A percentile compares a stretch with the other conserved stretches of the same genome.
Conservation (phyloP, 2,113 vertebrate genomes). For the Beaufortia kweichowensis region DNA sequence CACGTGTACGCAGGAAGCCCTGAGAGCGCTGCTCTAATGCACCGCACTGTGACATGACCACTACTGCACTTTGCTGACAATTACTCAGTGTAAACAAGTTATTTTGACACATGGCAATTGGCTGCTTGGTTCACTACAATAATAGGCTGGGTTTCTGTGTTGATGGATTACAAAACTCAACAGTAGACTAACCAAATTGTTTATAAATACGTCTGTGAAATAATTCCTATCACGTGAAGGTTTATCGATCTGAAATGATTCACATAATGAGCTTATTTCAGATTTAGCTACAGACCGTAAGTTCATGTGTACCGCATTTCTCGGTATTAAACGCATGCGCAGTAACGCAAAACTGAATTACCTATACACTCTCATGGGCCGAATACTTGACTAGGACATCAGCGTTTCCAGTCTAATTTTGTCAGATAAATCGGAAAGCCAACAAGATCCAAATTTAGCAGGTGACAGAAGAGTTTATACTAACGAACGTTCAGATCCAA, state of each 20-base stretch:
- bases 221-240: neutral
- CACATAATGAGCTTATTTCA: neutral
- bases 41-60: conserved; percentile 14
- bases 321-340: conserved; percentile 46
- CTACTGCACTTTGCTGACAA: neutral
- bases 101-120: neutral
- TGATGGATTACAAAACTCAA: neutral
- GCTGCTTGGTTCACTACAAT: neutral
- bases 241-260: neutral
- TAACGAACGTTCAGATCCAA: neutral
- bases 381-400: conserved; percentile 5
- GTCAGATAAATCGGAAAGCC: neutral
- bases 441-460: neutral
- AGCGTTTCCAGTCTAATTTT: neutral
- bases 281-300: conserved; percentile 11
- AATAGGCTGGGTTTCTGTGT: neutral
- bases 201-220: neutral
- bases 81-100: neutral
- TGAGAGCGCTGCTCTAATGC: conserved; percentile 4
- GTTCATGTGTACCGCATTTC: conserved; percentile 6
- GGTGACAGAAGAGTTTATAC: neutral
- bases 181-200: neutral
- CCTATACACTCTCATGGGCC: neutral
- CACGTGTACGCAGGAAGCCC: conserved; percentile 11
- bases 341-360: conserved; percentile 1